phyloP scores from a whole-genome alignment of 1,140 invertebrate species.

The Cydia fagiglandana region DNA sequence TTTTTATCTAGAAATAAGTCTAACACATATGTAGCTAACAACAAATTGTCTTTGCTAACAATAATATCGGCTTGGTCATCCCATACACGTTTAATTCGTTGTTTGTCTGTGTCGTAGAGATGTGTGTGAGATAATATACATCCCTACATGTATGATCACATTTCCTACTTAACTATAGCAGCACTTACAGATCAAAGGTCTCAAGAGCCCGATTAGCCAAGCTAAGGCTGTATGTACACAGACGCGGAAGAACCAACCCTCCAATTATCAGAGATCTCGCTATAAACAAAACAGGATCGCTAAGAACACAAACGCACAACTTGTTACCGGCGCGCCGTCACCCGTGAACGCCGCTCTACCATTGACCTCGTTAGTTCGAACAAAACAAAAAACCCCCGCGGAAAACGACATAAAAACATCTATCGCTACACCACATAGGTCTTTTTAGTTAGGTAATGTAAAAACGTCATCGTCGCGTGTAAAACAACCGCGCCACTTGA shows the following conservation, averaged over 20 bases:
- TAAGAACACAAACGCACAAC: constrained; percentile 38
- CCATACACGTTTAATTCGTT: no score
- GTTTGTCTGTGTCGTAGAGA: no score
- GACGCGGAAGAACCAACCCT: not conserved
- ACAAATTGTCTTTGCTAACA: no score
- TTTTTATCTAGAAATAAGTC: no score
- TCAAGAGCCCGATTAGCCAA: not conserved
- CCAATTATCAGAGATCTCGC: constrained; percentile 6
- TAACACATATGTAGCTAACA: no score
- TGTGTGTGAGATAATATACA: not conserved
- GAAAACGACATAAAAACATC: constrained; percentile 7
- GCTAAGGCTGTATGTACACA: not conserved
- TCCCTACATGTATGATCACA: not conserved
- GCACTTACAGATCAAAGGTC: not conserved
- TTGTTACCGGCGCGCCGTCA: constrained; percentile 62
- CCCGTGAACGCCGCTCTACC: constrained; percentile 61
- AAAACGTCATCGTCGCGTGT: constrained; percentile 56
- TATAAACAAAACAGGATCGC: constrained; percentile 30
- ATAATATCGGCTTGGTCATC: no score
- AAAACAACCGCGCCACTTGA: constrained; percentile 74
- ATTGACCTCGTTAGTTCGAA: constrained; percentile 78
- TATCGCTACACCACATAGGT: not conserved
- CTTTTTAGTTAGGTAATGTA: constrained; percentile 8
- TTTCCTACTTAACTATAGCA: not conserved
- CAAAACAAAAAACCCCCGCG: constrained; percentile 44